Conservation (phyloP, 2,888 invertebrate genomes). For the Ctena decussata region DNA sequence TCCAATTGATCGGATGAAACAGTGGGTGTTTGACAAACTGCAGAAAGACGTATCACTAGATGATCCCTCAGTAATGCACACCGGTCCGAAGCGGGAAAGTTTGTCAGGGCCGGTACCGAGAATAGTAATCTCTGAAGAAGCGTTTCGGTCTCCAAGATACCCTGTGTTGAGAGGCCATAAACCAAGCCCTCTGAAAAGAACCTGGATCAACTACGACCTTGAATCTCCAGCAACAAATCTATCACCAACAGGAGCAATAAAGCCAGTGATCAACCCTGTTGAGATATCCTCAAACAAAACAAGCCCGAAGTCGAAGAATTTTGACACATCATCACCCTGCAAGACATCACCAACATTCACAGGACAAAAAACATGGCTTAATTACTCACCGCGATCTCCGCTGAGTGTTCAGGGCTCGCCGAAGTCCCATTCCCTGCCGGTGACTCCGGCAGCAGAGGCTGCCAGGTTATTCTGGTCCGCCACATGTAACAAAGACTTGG, state of each 20-base stretch:
- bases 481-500: background rate
- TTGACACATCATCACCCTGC: background rate
- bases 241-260: background rate
- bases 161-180: background rate
- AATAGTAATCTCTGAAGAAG: background rate
- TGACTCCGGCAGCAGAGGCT: background rate
- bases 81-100: background rate
- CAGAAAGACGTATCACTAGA: background rate
- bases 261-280: background rate
- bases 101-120: background rate
- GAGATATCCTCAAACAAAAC: background rate
- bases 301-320: background rate
- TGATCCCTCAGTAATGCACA: background rate
- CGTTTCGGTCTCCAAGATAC: background rate
- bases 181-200: background rate
- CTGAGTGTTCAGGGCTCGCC: background rate
- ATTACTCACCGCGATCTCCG: background rate
- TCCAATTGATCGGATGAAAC: background rate
- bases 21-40: background rate
- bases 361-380: background rate
- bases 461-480: background rate
- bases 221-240: background rate
- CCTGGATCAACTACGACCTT: background rate
- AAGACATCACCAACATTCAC: background rate
- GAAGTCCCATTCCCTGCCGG: background rate